phyloP scores from a whole-genome alignment of 2,113 vertebrate species.

The Tapirus terrestris region DNA sequence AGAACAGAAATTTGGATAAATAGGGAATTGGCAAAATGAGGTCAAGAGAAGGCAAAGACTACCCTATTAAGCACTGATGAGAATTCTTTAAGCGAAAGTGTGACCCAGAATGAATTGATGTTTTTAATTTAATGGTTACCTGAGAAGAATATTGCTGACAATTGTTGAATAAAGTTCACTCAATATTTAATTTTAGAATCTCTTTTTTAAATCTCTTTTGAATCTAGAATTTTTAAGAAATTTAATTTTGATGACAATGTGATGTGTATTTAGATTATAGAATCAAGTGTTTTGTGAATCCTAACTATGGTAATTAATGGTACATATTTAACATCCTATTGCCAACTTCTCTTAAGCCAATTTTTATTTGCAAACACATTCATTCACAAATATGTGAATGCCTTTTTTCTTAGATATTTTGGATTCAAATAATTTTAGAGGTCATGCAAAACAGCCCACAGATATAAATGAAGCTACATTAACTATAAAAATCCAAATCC shows the following conservation, averaged over 20 bases:
- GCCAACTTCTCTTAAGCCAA: not conserved
- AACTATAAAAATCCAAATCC: not conserved
- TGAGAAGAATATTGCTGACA: conserved; percentile 30
- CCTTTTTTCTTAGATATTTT: conserved; percentile 9
- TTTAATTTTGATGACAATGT: conserved; percentile 23
- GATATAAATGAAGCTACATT: not conserved
- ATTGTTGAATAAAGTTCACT: conserved; percentile 49
- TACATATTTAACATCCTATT: not conserved
- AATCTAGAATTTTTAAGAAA: conserved; percentile 27
- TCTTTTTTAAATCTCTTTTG: not conserved
- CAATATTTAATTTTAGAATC: conserved; percentile 59
- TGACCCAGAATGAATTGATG: conserved; percentile 66
- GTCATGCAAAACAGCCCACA: not conserved
- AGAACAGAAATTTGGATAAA: not conserved
- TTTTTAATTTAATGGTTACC: conserved; percentile 63
- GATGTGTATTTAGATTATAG: not conserved
- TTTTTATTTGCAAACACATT: not conserved
- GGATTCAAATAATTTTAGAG: not conserved
- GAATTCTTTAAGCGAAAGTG: conserved; percentile 63
- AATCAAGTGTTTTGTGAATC: not conserved
- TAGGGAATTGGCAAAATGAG: conserved; percentile 64
- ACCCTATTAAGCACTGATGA: not conserved
- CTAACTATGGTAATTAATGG: not conserved
- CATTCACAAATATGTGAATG: not conserved
- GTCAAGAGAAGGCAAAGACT: conserved; percentile 6